These are phyloP conservation scores for Euplagia quadripunctaria DNA, from an alignment of 2,888 invertebrate genomes.

Conservation along the genomic window DNA sequence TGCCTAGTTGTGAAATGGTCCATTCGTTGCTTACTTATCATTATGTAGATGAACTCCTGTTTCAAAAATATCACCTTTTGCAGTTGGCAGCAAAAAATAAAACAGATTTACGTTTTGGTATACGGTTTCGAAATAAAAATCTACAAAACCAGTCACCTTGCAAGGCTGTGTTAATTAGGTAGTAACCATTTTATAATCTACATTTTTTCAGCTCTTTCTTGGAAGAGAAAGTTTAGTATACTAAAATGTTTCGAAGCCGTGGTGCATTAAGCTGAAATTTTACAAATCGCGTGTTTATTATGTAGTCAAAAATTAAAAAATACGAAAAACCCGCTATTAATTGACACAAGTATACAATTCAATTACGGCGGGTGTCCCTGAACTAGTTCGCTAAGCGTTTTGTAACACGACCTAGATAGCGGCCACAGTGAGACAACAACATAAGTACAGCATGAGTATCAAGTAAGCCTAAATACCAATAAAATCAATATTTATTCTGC, in stretches of 20 bases:
- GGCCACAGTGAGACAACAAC: constrained; percentile 60
- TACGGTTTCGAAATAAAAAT: constrained; percentile 19
- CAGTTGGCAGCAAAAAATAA: constrained; percentile 39
- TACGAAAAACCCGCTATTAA: constrained; percentile 32
- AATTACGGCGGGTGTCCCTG: constrained; percentile 78
- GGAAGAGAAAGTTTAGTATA: constrained; percentile 41
- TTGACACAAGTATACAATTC: constrained; percentile 65
- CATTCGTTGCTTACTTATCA: constrained; percentile 69
- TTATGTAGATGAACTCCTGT: constrained; percentile 53
- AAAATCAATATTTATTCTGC: constrained; percentile 47
- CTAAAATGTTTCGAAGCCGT: constrained; percentile 1
- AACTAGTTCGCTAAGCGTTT: constrained; percentile 79
- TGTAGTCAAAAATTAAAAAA: constrained; percentile 13
- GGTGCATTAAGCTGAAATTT: neutral
- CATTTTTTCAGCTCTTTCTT: constrained; percentile 24
- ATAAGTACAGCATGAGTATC: constrained; percentile 28
- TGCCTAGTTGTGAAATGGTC: constrained; percentile 78
- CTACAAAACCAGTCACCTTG: constrained; percentile 31
- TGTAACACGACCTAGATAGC: constrained; percentile 79
- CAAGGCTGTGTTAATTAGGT: constrained; percentile 45
- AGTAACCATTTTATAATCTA: constrained; percentile 25
- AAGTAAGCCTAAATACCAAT: constrained; percentile 39
- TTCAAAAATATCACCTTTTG: constrained; percentile 34
- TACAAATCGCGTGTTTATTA: neutral
- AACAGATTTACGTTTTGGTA: constrained; percentile 33